Conservation (phyloP, 2,888 invertebrate species). For the Bembecia ichneumoniformis region DNA sequence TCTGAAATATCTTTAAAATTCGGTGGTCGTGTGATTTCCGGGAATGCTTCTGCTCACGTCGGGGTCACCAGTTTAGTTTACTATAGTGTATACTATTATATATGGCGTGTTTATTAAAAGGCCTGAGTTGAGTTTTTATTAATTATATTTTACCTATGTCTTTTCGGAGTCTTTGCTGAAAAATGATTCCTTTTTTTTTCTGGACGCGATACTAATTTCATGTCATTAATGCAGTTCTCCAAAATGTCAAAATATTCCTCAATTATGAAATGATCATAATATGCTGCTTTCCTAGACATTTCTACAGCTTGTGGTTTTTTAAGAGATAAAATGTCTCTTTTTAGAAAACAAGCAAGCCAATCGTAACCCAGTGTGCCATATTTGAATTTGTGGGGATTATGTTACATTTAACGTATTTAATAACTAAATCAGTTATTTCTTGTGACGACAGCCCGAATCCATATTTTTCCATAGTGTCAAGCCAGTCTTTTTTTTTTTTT, state of each 20-base stretch:
- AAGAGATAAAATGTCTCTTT: not conserved
- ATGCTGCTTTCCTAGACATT: not conserved
- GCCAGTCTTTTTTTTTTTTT: not conserved
- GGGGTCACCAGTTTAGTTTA: no score
- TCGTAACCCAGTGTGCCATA: not conserved
- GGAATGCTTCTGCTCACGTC: no score
- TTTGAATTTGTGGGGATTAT: not conserved
- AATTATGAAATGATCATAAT: not conserved
- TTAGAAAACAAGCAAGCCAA: not conserved
- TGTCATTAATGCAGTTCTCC: not conserved
- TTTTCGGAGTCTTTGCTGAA: no score
- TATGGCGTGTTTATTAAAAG: no score
- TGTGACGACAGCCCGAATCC: not conserved
- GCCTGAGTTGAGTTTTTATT: no score
- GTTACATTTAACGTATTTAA: not conserved
- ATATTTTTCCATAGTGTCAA: not conserved
- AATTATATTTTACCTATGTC: no score
- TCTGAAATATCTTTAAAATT: no score
- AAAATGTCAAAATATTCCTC: constrained; percentile 1
- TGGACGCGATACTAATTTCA: not conserved
- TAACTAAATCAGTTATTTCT: not conserved
- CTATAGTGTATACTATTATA: no score
- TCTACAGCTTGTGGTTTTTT: not conserved
- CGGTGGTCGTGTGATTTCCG: no score
- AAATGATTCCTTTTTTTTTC: constrained; percentile 10